Evolutionary conservation across 1,140 invertebrate species (phyloP).

Genomic region (Dermatophagoides farinae): DNA sequence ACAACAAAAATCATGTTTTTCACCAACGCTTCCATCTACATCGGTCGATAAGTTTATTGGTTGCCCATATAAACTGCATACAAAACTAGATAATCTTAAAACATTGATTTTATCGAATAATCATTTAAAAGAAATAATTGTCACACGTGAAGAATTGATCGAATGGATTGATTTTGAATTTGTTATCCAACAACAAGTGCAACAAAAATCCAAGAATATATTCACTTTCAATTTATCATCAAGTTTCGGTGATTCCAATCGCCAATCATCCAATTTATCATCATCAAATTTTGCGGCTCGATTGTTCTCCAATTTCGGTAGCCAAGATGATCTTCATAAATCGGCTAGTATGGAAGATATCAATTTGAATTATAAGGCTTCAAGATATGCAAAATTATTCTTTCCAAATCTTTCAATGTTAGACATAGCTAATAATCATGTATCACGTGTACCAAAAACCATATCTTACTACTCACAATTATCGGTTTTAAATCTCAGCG

Average conservation of each 20-base stretch:
- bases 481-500: constrained; percentile 79
- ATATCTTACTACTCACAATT: constrained; percentile 68
- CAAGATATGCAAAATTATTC: constrained; percentile 35
- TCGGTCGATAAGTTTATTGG: background rate
- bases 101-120: constrained; percentile 72
- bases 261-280: no score
- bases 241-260: background rate
- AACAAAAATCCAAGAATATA: background rate
- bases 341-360: background rate
- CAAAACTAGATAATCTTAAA: constrained; percentile 51
- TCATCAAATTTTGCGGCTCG: background rate
- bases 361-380: constrained; percentile 1
- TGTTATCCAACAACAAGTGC: background rate
- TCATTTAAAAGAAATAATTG: constrained; percentile 47
- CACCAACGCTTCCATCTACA: background rate
- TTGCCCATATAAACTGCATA: constrained; percentile 59
- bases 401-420: constrained; percentile 87
- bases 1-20: no score
- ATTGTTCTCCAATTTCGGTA: background rate
- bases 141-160: constrained; percentile 45
- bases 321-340: background rate
- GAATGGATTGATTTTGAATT: background rate
- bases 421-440: constrained; percentile 71
- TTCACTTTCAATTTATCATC: background rate
- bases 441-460: constrained; percentile 55